These are phyloP conservation scores for Sturnira hondurensis DNA, from an alignment of 2,113 vertebrate genomes.

Conservation along the genomic window DNA sequence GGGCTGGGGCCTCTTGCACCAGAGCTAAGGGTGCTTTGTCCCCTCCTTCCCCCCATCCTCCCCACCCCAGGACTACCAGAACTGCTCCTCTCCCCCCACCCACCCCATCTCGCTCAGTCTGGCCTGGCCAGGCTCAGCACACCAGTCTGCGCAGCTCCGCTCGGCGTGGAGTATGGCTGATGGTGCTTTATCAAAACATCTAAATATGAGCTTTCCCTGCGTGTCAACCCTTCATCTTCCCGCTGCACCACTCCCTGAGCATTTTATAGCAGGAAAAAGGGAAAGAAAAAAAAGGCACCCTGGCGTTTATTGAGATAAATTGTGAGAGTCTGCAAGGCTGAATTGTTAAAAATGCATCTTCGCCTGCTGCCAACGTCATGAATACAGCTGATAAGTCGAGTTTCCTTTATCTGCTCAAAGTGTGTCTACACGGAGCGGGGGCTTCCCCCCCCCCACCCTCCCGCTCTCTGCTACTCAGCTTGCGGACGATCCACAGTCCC, in stretches of 20 bases:
- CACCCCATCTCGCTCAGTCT: background rate
- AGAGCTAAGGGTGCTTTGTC: background rate
- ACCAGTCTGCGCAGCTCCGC: rapidly evolving
- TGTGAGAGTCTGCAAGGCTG: background rate
- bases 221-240: conserved; percentile 41
- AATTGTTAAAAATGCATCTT: conserved; percentile 53
- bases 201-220: conserved; percentile 40
- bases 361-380: background rate
- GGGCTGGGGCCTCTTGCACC: background rate
- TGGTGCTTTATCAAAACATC: conserved; percentile 48
- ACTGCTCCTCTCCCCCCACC: background rate
- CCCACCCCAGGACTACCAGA: background rate
- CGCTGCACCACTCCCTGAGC: background rate
- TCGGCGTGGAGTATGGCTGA: background rate
- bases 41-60: rapidly evolving
- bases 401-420: conserved; percentile 26
- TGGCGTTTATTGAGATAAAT: conserved; percentile 72
- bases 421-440: background rate
- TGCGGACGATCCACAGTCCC: background rate
- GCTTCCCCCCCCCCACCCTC: background rate
- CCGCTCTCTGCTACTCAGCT: rapidly evolving
- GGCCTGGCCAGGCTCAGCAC: background rate
- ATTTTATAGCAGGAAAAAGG: conserved; percentile 15
- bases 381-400: background rate
- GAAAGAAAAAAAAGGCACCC: background rate